phyloP scores from a whole-genome alignment of 2,797 vertebrate species.

The Sebastiscus albofasciatus region DNA sequence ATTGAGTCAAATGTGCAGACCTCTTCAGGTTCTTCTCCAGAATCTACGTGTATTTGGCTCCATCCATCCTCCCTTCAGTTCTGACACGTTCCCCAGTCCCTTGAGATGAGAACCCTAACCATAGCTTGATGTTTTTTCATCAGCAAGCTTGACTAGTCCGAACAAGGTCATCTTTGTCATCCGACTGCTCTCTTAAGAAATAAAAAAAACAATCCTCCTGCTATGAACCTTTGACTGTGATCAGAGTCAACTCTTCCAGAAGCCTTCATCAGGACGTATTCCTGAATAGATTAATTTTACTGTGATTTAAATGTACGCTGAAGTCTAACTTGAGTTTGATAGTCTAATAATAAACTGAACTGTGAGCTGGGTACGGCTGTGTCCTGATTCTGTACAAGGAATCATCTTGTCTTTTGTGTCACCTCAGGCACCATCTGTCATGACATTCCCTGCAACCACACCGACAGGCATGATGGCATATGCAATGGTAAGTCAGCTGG shows the following conservation, averaged over 20 bases:
- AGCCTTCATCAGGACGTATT: neutral
- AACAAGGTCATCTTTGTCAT: slow-evolving; percentile 10
- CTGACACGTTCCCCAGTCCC: neutral
- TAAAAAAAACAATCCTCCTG: neutral
- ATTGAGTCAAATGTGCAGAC: neutral
- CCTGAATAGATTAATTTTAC: neutral
- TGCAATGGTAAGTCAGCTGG: slow-evolving; percentile 84
- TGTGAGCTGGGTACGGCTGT: neutral
- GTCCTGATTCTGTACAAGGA: slow-evolving; percentile 50
- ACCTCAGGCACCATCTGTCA: slow-evolving; percentile 91
- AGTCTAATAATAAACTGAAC: neutral
- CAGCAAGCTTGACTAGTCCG: neutral
- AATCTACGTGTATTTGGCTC: neutral
- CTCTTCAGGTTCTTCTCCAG: neutral
- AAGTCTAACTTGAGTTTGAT: neutral
- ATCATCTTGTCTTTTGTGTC: slow-evolving; percentile 70
- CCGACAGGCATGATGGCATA: slow-evolving; percentile 96
- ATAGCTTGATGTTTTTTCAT: neutral
- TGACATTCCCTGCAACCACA: slow-evolving; percentile 96
- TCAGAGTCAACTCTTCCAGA: neutral
- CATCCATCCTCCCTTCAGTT: neutral
- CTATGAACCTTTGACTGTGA: neutral
- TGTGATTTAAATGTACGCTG: neutral
- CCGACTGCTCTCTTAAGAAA: neutral
- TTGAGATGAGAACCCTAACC: neutral